Base-by-base conservation (phyloP, 2,888 invertebrate genomes). In the Coecobrya sp. region DNA sequence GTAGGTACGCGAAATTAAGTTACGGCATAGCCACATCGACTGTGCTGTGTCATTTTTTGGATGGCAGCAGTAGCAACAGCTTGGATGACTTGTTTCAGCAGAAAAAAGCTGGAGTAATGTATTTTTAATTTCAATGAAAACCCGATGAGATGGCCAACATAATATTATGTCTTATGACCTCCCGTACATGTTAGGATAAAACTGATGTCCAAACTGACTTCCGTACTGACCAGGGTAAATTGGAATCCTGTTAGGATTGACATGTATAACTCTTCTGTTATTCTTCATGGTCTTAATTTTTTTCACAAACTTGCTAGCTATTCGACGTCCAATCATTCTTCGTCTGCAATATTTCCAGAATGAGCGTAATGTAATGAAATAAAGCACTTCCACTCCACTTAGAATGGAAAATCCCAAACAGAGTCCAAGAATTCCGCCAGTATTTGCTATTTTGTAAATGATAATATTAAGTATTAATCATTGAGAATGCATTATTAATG, bases 321-420 rank as follows among this genome's bases (percentile, higher is more conserved):
- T 59, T 65, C 22, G 10, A 5, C 59, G 68, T 0, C 79, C 79
- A 30, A 68, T 13, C 13, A n/a, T 59, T 27, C 68, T n/a, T 19
- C 19, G n/a, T 19, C 59, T 59, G 88, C 84, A 88, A 25, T 81
- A 73, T 87, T 92, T 88, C 92, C 93, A 93, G 85, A 92, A 93
- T 0, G 90, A 1, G 10, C 92, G 76, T 0, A 94, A 49, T 11
- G 94, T 93, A 10, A 93, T 13, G 73, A 93, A 94, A 59, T 94
- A 94, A 0, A 94, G 8, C 0, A 94, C 76, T 82, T 94, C 94
- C 2, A 93, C 93, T 0, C 88, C 92, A 68, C 93, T 94, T 19
- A 94, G 52, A 11, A 93, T 90, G 45, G 94, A 94, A 52, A 94
- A 94, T 3, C 94, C 94, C 3, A 94, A 76, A 52, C 93, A 94